Evolutionary conservation across 2,797 vertebrate genomes (phyloP), one percentile per base, ranked within the genome.

Genomic region (Labroides dimidiatus): DNA sequence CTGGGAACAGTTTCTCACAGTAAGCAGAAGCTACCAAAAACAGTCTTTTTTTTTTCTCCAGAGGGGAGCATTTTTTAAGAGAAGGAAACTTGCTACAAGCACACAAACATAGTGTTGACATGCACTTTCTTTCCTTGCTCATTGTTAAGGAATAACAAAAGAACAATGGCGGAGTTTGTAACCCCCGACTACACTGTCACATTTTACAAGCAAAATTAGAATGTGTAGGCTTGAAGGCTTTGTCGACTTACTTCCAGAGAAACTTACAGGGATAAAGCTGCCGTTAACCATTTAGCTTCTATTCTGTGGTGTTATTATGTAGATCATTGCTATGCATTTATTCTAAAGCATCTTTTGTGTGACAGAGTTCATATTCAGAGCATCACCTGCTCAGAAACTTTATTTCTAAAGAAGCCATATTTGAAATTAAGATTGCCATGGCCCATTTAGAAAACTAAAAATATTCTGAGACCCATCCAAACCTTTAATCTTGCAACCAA

Each of bases 21-120:
- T 89, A 88, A 91, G 91, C 89, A 86, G 81, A 90, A 87, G 84
- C 84, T 83, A 82, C 87, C 64, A 77, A 87, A 85, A 75, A 76
- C 74, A 71, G 36, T 17, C 42, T 68, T 56, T 65, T 43, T 65
- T 43, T 27, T 58, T 37, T 14, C 75, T 87, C 84, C 69, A 62
- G 82, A 84, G 80, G 67, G 79, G 63, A 62, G 67, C 73, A 72
- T 85, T 85, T 84, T 69, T 84, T 75, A 77, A 72, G 58, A 61
- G 55, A 74, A 69, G 57, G 59, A 88, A 88, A 86, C 69, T 76
- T 64, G 81, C 84, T 78, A 75, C 79, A 66, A 82, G 77, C 72
- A 68, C 81, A 83, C 80, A 81, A 87, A 82, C 81, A 80, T n/a
- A 55, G 70, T 78, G 82, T 89, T 79, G 85, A 88, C 84, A 69